A percentile compares a stretch with the other conserved stretches of the same genome.
Evolutionary conservation across 2,797 vertebrate genomes (phyloP).

Genomic region (Onychomys torridus): DNA sequence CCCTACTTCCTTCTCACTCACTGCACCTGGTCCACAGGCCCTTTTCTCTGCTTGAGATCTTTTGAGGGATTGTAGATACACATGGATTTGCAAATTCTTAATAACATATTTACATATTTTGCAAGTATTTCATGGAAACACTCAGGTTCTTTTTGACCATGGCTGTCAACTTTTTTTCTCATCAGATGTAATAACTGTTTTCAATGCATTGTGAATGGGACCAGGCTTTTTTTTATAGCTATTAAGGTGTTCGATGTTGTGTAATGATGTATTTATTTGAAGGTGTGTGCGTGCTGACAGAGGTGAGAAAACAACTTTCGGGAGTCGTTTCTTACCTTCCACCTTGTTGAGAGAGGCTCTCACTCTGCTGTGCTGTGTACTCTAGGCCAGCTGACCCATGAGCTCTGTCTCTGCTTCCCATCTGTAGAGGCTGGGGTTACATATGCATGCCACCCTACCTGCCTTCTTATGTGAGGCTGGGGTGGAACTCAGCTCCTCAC

Average conservation of each 20-base stretch:
- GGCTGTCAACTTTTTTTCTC: background rate
- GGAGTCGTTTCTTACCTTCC: background rate
- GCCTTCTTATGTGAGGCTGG: background rate
- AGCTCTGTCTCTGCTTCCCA: background rate
- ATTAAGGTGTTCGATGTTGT: conserved; percentile 24
- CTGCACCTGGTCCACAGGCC: background rate
- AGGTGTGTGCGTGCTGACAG: background rate
- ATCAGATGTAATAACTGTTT: background rate
- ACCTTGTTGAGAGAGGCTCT: background rate
- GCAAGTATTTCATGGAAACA: conserved; percentile 31
- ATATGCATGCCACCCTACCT: background rate
- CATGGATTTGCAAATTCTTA: background rate
- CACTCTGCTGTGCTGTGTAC: background rate
- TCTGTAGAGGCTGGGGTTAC: background rate
- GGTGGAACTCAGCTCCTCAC: background rate
- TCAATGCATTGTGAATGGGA: background rate
- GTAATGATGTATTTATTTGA: background rate
- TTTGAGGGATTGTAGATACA: conserved; percentile 27
- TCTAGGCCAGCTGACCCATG: background rate
- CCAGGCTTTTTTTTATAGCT: conserved; percentile 21
- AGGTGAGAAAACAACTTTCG: background rate
- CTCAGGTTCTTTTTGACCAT: background rate
- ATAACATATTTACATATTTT: background rate
- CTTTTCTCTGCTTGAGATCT: background rate
- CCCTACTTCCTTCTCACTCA: background rate